Base-by-base conservation (phyloP, 2,888 invertebrate genomes). In the Aspidiotus destructor region DNA sequence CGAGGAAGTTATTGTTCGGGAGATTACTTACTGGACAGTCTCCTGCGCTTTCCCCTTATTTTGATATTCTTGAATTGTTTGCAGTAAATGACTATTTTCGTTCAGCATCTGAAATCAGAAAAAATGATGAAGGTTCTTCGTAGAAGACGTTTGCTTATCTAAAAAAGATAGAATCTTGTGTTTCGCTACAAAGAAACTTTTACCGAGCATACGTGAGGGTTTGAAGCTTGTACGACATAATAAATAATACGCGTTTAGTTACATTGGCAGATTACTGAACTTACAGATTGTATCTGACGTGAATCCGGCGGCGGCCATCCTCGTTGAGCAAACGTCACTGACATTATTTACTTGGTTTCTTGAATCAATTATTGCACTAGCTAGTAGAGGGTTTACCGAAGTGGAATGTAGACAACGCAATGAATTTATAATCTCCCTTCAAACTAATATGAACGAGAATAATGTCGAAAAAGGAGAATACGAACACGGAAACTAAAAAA, bases 41-140 rank as follows among this genome's bases (percentile, higher is more conserved):
- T 97, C 96, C 79, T 90, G 87, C 17, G 88, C 82, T 78, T 95
- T 95, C 70, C 96, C 97, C 81, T 94, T 94, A 73, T 86, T 89
- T 80, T 98, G 97, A 79, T 88, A 96, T 74, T 98, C 97, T 78
- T 94, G 91, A 76, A 98, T 96, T 9, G 93, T 92, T 81, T 96
- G 93, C 75, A 98, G 97, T 58, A 98, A 82, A 77, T 95, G 93
- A 74, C 91, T 91, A 78, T 98, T 98, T 80, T 98, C 98, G 80
- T 98, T 97, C 71, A 98, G 82, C 85, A 98, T 88, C 84, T 96
- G 76, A 13, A 75, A 72, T 41, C 68, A 62, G 69, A 68, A 57
- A 61, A n/a, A 42, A 65, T 41, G 55, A 10, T 9, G 63, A 48
- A 8, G 6, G 1, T 17, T 53, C 2, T 62, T 11, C 11, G 6